Percentiles rank a stretch among this genome's conserved stretches.
These are phyloP conservation scores for Pseudococcus longispinus DNA, from an alignment of 2,888 invertebrate genomes.

Conservation along the genomic window DNA sequence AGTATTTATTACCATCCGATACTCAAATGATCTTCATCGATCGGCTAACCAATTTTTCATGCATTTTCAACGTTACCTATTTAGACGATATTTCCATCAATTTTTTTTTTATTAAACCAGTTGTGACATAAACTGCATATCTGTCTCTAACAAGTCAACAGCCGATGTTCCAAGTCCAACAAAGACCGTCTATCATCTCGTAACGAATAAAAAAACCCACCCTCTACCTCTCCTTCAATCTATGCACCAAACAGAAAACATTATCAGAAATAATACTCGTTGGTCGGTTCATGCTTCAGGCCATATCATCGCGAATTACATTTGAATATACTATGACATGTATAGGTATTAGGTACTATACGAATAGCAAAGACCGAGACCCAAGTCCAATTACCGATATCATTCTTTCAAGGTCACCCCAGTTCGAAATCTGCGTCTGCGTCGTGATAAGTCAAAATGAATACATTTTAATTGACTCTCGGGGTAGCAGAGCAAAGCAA, in stretches of 20 bases:
- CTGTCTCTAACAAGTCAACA: not conserved
- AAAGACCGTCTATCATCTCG: not conserved
- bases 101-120: too few species aligned
- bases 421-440: not conserved
- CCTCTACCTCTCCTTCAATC: not conserved
- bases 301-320: not conserved
- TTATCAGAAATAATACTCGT: not conserved
- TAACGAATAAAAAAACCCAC: not conserved
- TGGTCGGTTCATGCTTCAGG: not conserved
- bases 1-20: too few species aligned
- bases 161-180: not conserved
- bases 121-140: not conserved
- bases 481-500: not conserved
- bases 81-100: too few species aligned
- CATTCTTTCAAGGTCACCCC: conserved; percentile 4
- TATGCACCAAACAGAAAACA: not conserved
- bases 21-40: too few species aligned
- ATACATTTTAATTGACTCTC: conserved; percentile 13
- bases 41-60: too few species aligned
- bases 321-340: not conserved
- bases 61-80: too few species aligned
- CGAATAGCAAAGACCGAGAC: not conserved
- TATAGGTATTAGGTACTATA: not conserved
- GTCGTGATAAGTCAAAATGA: not conserved
- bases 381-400: not conserved